Evolutionary conservation across 2,888 invertebrate species (phyloP).

Genomic region (Leucophenga maculata): DNA sequence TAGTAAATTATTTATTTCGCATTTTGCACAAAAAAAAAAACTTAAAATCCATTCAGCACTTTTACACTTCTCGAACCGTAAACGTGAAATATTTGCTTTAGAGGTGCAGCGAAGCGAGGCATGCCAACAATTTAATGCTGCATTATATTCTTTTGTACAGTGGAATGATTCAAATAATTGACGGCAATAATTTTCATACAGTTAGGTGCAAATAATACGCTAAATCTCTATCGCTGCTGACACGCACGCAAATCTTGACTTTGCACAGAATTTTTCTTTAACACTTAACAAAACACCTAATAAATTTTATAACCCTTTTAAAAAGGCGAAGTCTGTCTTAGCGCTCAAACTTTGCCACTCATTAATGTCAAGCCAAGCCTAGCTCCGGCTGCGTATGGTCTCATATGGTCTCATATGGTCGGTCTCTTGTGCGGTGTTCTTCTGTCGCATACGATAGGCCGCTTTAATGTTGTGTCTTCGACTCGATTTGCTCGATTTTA

Average conservation of each 20-base stretch:
- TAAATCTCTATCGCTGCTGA: not conserved
- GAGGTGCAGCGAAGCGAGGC: conserved; percentile 56
- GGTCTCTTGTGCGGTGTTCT: not conserved
- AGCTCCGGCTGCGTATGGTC: not conserved
- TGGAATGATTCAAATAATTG: conserved; percentile 60
- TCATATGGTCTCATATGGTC: conserved; percentile 7
- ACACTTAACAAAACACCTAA: conserved; percentile 61
- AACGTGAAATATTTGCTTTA: conserved; percentile 10
- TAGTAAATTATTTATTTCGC: conserved; percentile 28
- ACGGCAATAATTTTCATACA: conserved; percentile 31
- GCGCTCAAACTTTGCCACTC: not conserved
- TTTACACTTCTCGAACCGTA: too few species aligned
- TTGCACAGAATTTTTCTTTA: conserved; percentile 19
- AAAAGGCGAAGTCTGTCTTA: not conserved
- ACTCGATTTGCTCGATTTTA: conserved; percentile 7
- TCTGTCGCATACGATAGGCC: conserved; percentile 16
- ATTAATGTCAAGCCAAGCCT: conserved; percentile 11
- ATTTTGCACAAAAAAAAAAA: not conserved
- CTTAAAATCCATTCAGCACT: too few species aligned
- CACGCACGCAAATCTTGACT: not conserved
- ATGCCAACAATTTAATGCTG: conserved; percentile 33
- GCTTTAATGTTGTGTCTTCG: conserved; percentile 36
- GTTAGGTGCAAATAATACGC: too few species aligned
- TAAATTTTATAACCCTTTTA: conserved; percentile 52
- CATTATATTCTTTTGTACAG: conserved; percentile 48